Evolutionary conservation across 2,888 invertebrate species (phyloP).

Genomic region (Xanthia icteritia): DNA sequence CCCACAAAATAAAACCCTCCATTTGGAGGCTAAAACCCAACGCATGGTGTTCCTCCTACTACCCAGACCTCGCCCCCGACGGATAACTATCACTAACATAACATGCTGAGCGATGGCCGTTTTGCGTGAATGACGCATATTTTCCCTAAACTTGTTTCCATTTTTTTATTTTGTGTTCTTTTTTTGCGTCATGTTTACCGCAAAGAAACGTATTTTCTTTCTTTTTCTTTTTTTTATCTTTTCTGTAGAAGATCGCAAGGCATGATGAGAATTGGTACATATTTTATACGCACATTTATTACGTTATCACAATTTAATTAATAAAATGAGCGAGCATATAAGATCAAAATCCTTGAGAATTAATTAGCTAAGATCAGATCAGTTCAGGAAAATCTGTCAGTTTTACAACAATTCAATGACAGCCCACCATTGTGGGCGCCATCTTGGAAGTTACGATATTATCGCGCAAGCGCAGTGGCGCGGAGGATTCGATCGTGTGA

Average conservation of each 20-base stretch:
- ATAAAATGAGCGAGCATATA: conserved; percentile 26
- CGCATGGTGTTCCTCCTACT: background rate
- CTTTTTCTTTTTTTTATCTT: no score
- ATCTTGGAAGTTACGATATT: conserved; percentile 54
- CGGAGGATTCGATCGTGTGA: conserved; percentile 60
- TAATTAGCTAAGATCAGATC: conserved; percentile 54
- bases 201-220: no score
- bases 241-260: background rate
- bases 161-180: no score
- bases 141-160: no score
- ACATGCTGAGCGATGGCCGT: no score
- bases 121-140: no score
- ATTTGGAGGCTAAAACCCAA: background rate
- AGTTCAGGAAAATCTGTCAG: conserved; percentile 60
- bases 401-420: conserved; percentile 59
- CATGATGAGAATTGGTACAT: background rate
- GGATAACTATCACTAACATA: no score
- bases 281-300: background rate
- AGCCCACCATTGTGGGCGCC: conserved; percentile 52
- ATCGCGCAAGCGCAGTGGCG: conserved; percentile 58
- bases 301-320: conserved; percentile 13
- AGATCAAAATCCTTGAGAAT: conserved; percentile 62
- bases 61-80: background rate
- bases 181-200: no score
- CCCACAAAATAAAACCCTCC: background rate